Evolutionary conservation across 2,797 vertebrate species (phyloP).

Genomic region (Lophotriccus pileatus): DNA sequence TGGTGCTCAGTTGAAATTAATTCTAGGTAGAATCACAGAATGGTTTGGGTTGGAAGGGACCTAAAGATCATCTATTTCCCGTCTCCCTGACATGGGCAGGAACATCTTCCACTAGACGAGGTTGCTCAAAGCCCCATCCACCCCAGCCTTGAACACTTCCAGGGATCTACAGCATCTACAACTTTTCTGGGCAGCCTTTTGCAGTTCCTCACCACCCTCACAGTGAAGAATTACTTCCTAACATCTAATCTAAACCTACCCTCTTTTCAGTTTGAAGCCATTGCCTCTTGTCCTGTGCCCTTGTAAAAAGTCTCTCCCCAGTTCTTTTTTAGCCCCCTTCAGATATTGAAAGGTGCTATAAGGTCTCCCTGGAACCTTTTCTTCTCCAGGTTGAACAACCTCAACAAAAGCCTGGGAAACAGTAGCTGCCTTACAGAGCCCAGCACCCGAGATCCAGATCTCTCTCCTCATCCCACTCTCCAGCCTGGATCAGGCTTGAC

Average conservation of each 20-base stretch:
- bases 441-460: not conserved
- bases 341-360: not conserved
- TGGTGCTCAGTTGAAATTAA: conserved; percentile 15
- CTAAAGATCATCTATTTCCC: not conserved
- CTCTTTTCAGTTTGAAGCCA: not conserved
- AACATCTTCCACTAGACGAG: not conserved
- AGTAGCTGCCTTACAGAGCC: not conserved
- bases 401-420: not conserved
- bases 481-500: not conserved
- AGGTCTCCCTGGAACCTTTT: not conserved
- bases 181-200: not conserved
- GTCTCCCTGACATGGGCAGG: rapidly evolving
- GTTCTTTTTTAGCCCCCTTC: not conserved
- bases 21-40: not conserved
- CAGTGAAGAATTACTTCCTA: not conserved
- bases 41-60: not conserved
- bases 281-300: not conserved
- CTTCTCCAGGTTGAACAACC: not conserved
- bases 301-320: not conserved
- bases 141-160: not conserved
- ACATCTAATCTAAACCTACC: not conserved
- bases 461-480: not conserved
- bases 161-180: not conserved
- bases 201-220: rapidly evolving
- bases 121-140: not conserved